Conservation (phyloP, 2,797 vertebrate genomes). For the Coregonus ussuriensis region DNA sequence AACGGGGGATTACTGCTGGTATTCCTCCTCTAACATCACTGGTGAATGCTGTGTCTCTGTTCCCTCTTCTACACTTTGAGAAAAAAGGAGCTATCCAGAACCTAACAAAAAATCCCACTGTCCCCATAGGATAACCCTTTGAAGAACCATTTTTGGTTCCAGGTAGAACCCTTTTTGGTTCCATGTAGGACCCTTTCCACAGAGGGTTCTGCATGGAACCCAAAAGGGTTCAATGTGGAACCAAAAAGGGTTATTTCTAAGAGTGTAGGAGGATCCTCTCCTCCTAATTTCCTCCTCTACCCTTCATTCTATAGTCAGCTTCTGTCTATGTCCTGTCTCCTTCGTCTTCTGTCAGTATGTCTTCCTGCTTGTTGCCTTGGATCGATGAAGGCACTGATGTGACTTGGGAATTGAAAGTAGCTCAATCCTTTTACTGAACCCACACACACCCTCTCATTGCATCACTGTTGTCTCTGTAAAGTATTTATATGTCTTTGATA, state of each 20-base stretch:
- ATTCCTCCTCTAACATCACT: conserved; percentile 23
- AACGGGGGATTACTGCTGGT: conserved; percentile 36
- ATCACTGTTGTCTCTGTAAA: background rate
- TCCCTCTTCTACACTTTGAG: background rate
- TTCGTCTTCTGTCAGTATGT: conserved; percentile 21
- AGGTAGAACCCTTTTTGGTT: no score
- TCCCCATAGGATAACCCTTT: background rate
- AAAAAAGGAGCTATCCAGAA: background rate
- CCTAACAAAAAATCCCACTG: background rate
- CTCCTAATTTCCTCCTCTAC: conserved; percentile 1
- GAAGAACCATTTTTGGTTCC: background rate
- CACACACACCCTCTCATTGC: background rate
- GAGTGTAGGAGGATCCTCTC: background rate
- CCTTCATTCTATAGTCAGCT: conserved; percentile 3
- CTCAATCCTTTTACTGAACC: conserved; percentile 33
- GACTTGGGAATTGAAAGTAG: conserved; percentile 43
- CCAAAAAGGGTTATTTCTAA: no score
- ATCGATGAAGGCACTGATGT: conserved; percentile 47
- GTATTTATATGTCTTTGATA: background rate
- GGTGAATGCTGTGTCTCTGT: background rate
- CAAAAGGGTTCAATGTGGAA: background rate
- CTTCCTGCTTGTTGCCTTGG: conserved; percentile 5
- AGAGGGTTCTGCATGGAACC: background rate
- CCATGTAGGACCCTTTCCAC: no score
- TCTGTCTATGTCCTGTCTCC: background rate